A percentile compares a stretch with the other conserved stretches of the same genome.
These are phyloP conservation scores for Uropetala carovei DNA, from an alignment of 2,888 invertebrate species.

Conservation along the genomic window DNA sequence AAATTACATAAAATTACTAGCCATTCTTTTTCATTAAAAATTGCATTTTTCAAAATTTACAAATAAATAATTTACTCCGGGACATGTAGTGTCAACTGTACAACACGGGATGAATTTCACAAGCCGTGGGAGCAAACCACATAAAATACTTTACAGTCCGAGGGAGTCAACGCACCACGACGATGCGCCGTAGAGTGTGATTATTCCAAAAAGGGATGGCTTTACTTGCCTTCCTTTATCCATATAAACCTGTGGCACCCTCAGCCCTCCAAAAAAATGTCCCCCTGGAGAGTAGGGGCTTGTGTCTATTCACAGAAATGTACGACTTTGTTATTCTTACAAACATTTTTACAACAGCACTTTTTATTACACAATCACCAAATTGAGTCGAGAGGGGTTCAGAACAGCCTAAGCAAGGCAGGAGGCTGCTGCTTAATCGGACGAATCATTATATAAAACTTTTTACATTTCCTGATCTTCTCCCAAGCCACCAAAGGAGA, in stretches of 20 bases:
- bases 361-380: conserved; percentile 62
- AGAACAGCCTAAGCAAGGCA: conserved; percentile 61
- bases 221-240: conserved; percentile 33
- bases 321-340: conserved; percentile 56
- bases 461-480: conserved; percentile 52
- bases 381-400: conserved; percentile 54
- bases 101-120: conserved; percentile 56
- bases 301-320: conserved; percentile 58
- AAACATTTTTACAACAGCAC: conserved; percentile 61
- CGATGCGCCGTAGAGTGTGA: conserved; percentile 61
- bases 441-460: conserved; percentile 58
- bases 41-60: conserved; percentile 63
- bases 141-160: conserved; percentile 57
- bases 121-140: conserved; percentile 63
- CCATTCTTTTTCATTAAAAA: conserved; percentile 55
- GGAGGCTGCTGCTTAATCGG: conserved; percentile 45
- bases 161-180: conserved; percentile 59
- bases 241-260: conserved; percentile 44
- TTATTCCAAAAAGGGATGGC: conserved; percentile 35
- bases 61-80: conserved; percentile 63
- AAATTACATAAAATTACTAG: conserved; percentile 61
- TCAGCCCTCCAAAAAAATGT: conserved; percentile 63
- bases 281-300: conserved; percentile 61
- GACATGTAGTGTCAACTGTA: conserved; percentile 63
- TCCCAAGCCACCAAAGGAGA: background rate